phyloP scores from a whole-genome alignment of 2,797 vertebrate species.

The Podargus strigoides region DNA sequence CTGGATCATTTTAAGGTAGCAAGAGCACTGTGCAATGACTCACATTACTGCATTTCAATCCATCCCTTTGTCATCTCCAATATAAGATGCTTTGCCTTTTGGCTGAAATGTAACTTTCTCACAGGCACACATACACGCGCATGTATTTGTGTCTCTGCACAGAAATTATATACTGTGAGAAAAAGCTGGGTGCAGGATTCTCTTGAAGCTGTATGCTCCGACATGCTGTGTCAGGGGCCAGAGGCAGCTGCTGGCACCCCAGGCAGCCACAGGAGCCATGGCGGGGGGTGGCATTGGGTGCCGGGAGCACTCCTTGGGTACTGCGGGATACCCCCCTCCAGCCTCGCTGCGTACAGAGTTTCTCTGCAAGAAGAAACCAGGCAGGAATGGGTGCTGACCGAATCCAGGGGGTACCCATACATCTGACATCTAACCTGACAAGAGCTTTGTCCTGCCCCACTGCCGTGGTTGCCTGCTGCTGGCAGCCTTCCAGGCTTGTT shows the following conservation, averaged over 20 bases:
- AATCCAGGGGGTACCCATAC: fast-evolving
- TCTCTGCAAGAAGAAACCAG: not conserved
- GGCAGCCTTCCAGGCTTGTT: not conserved
- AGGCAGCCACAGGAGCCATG: not conserved
- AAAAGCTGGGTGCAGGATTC: not conserved
- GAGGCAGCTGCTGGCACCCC: not conserved
- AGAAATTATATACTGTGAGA: not conserved
- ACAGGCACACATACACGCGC: fast-evolving
- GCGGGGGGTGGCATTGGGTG: fast-evolving
- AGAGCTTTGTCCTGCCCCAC: not conserved
- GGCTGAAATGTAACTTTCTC: not conserved
- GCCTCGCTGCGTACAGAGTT: fast-evolving
- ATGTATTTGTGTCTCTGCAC: not conserved
- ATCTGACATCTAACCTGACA: not conserved
- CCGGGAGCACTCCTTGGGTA: not conserved
- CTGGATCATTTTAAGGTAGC: not conserved
- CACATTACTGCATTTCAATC: not conserved
- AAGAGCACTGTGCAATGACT: not conserved
- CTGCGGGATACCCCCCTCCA: not conserved
- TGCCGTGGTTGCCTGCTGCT: not conserved
- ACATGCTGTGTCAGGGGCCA: fast-evolving
- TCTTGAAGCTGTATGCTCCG: not conserved
- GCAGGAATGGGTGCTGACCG: not conserved
- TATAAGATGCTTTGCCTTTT: not conserved
- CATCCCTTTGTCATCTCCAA: not conserved